These are phyloP conservation scores for Cetonia aurata DNA, from an alignment of 2,888 invertebrate genomes.

Conservation along the genomic window DNA sequence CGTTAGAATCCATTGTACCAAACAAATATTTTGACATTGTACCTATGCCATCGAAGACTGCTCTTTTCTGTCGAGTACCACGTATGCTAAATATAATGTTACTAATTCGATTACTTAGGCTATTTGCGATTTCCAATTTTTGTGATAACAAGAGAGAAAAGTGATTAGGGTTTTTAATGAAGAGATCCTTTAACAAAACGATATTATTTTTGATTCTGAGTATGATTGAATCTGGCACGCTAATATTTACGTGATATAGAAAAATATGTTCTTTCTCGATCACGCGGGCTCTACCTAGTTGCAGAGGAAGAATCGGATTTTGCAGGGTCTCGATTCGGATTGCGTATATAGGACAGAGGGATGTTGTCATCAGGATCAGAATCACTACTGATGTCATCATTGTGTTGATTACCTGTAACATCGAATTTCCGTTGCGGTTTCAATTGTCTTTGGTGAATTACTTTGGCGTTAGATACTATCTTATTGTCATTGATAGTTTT, in stretches of 20 bases:
- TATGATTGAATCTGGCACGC: neutral
- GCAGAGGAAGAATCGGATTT: slow-evolving; percentile 18
- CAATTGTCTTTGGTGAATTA: slow-evolving; percentile 23
- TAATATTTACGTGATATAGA: slow-evolving; percentile 31
- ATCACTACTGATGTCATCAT: neutral
- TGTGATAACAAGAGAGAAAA: slow-evolving; percentile 2
- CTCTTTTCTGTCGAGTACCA: slow-evolving; percentile 11
- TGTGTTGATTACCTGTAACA: slow-evolving; percentile 21
- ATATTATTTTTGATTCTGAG: neutral
- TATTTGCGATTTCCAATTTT: slow-evolving; percentile 17
- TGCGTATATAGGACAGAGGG: slow-evolving; percentile 15
- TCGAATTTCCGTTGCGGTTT: slow-evolving; percentile 30
- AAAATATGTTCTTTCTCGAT: slow-evolving; percentile 14
- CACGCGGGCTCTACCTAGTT: slow-evolving; percentile 12
- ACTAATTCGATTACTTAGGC: neutral
- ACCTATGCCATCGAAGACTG: slow-evolving; percentile 10
- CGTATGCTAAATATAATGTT: neutral
- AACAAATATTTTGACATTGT: slow-evolving; percentile 19
- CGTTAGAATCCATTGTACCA: slow-evolving; percentile 18
- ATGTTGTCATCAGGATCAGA: slow-evolving; percentile 25
- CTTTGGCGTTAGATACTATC: slow-evolving; percentile 15
- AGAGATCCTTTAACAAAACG: neutral
- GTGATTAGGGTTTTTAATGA: neutral
- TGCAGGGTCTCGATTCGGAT: neutral
- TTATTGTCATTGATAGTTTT: slow-evolving; percentile 9